phyloP scores from a whole-genome alignment of 2,888 invertebrate genomes.

The Dicranocentrus wangi region DNA sequence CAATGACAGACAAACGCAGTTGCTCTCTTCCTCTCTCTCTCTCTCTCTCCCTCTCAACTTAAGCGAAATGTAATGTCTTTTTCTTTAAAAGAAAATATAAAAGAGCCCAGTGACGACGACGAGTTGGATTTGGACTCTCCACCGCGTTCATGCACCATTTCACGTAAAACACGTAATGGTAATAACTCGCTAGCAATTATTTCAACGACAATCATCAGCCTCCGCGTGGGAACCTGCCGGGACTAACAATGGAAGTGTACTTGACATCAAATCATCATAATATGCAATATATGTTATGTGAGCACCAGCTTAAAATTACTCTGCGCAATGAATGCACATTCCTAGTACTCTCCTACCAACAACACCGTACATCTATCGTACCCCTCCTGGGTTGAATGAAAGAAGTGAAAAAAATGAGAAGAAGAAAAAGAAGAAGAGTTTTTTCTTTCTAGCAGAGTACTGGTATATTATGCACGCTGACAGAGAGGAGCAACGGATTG shows the following conservation, averaged over 20 bases:
- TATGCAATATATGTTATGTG: neutral
- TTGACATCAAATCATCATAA: conserved; percentile 43
- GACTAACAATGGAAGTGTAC: conserved; percentile 48
- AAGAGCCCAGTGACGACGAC: too few relatives aligned
- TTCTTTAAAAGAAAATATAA: too few relatives aligned
- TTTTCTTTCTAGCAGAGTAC: too few relatives aligned
- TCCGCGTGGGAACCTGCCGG: conserved; percentile 31
- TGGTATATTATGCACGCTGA: too few relatives aligned
- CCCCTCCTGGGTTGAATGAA: neutral
- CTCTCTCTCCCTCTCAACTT: too few relatives aligned
- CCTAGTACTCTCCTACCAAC: neutral
- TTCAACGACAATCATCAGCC: conserved; percentile 24
- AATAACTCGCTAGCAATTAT: conserved; percentile 29
- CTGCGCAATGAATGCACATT: too few relatives aligned
- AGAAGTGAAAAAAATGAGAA: too few relatives aligned
- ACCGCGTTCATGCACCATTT: conserved; percentile 6
- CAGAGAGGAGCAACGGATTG: too few relatives aligned
- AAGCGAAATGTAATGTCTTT: too few relatives aligned
- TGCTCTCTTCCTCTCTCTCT: too few relatives aligned
- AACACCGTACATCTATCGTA: conserved; percentile 2
- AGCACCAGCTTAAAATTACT: neutral
- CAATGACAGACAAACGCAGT: too few relatives aligned
- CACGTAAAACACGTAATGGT: conserved; percentile 26
- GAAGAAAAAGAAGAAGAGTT: conserved; percentile 5
- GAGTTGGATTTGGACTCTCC: too few relatives aligned